Evolutionary conservation across 2,113 vertebrate genomes (phyloP), one percentile per base, ranked within the genome.

Genomic region (Indri indri): DNA sequence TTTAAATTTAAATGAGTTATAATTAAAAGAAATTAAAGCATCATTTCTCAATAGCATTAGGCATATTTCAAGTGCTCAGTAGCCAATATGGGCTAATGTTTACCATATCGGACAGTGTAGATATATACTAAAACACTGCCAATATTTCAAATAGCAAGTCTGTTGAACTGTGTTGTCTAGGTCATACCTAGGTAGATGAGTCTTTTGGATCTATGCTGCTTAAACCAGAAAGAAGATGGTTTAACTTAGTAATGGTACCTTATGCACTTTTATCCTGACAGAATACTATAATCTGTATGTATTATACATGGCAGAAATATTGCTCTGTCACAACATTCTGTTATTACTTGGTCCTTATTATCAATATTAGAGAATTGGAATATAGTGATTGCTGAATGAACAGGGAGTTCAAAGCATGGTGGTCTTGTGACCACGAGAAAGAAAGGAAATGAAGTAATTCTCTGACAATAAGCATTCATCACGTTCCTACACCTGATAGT

Each of bases 1-100:
- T 77, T 71, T 85, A 86, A 61, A 68, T 70, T 34, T 81, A 83
- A 89, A 52, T 76, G 34, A 12, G 17, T 47, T 89, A 82, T 47
- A 86, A 68, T 79, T 82, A 70, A 97, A 57, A 66, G 18, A 71
- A 88, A 90, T 92, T 32, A 66, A 45, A 90, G 37, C 59, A 57
- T 16, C 27, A 4, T 57, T 77, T 13, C 52, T 81, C 1, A 32
- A 10, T 59, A 27, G 52, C 6, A 47, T n/a, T 77, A 91, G 30
- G 25, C 37, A 40, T 23, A 37, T 66, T 81, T 81, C 50, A 66
- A 45, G 17, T 70, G 12, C 23, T 85, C 37, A 23, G 22, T 18
- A 25, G 37, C 30, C n/a, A 42, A 42, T 50, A 20, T 63, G 66
- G 30, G 11, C 61, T 63, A 65, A 47, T 45, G 22, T 3, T 30